Base-by-base conservation (phyloP, 2,797 vertebrate genomes). In the Brachymystax lenok region DNA sequence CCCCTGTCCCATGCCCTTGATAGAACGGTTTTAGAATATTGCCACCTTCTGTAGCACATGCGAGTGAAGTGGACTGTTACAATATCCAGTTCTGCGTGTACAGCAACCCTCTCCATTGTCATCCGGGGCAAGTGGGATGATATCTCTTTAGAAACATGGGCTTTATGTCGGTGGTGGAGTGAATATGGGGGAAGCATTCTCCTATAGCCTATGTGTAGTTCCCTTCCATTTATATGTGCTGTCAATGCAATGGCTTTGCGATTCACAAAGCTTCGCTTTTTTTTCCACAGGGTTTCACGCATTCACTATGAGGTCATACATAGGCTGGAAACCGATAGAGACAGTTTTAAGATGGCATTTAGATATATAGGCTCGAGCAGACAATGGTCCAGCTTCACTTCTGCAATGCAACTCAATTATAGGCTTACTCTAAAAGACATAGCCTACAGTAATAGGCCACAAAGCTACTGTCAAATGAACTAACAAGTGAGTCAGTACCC, bases 241-340 rank as follows among this genome's bases (percentile, higher is more conserved):
- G 69, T 33, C 68, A 30, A 75, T 46, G 71, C 79, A 74, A 54
- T 33, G 46, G 70, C 63, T 40, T 24, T 74, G 77, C 75, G 21
- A 63, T 63, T 63, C 59, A 63, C 59, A 63, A 63, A 59, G 54
- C 54, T 59, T 33, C 1, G 33, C 33, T 33, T 33, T n/a, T 73
- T 79, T 84, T 71, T n/a, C n/a, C 78, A 76, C 79, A 71, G 69
- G 76, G 69, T 74, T 40, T 77, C 74, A 79, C 75, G 79, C 72
- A n/a, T 80, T 86, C 69, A 80, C 75, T 78, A 56, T 84, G 80
- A 85, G 81, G 84, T 83, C 86, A 87, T 82, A 76, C 40, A 46
- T 82, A 77, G 79, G 74, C 82, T 77, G 51, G 59, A 10, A 63
- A 24, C 7, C 8, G 1, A 81, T 71, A 76, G 79, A 73, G 73